A percentile compares a stretch with the other conserved stretches of the same genome.
phyloP scores from a whole-genome alignment of 2,888 invertebrate species.

The Epinotia nisella region DNA sequence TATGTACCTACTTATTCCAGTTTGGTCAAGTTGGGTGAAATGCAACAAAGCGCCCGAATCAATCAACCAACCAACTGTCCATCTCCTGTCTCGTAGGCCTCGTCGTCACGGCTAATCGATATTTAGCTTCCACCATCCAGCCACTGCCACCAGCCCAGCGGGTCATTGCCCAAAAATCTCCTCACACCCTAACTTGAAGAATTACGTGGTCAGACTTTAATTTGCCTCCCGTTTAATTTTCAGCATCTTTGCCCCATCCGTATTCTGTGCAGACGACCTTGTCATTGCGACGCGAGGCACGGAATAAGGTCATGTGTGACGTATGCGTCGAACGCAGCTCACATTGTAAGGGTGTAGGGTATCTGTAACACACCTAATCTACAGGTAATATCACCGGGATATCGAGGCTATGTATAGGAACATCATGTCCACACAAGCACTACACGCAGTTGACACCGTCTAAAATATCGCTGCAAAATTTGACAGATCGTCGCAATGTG shows the following conservation, averaged over 20 bases:
- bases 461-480: no score
- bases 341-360: slow-evolving; percentile 10
- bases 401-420: background rate
- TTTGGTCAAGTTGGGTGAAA: no score
- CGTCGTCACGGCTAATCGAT: no score
- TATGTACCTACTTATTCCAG: no score
- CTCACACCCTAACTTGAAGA: background rate
- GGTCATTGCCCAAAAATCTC: background rate
- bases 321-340: slow-evolving; percentile 14
- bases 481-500: no score
- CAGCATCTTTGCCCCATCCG: slow-evolving; percentile 16
- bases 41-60: no score
- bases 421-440: no score
- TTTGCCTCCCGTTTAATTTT: slow-evolving; percentile 6
- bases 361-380: background rate
- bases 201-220: slow-evolving; percentile 5
- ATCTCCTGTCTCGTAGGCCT: no score
- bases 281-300: slow-evolving; percentile 17
- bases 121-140: background rate
- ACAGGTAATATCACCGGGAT: background rate
- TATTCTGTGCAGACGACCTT: slow-evolving; percentile 20
- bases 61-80: no score
- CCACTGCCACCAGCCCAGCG: background rate
- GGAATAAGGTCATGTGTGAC: slow-evolving; percentile 21
- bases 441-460: no score